Percentiles rank a stretch among this genome's conserved stretches.
Conservation (phyloP, 2,113 vertebrate genomes). For the Epinephelus moara region DNA sequence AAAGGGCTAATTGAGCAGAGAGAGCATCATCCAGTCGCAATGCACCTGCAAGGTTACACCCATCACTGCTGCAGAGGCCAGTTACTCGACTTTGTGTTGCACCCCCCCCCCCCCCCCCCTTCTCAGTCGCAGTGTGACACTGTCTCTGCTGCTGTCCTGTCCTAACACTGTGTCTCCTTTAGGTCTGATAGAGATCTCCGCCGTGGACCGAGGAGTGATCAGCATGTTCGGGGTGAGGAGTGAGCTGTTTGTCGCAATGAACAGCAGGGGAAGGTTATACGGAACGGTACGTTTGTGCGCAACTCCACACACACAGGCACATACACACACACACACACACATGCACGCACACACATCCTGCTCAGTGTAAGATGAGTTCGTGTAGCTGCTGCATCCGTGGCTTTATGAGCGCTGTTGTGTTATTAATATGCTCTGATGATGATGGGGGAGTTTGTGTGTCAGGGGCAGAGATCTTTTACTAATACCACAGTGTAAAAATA, state of each 20-base stretch:
- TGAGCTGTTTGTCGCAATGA: conserved; percentile 95
- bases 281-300: conserved; percentile 89
- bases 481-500: conserved; percentile 7
- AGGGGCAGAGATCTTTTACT: not conserved
- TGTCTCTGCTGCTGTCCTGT: not conserved
- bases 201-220: conserved; percentile 95
- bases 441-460: conserved; percentile 39
- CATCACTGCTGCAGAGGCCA: conserved; percentile 76
- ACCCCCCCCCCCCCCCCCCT: not conserved
- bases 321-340: not conserved
- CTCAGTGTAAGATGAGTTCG: conserved; percentile 69
- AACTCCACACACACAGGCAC: conserved; percentile 5
- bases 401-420: conserved; percentile 68
- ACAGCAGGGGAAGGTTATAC: conserved; percentile 93
- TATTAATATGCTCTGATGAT: conserved; percentile 70
- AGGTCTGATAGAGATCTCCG: conserved; percentile 96
- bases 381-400: conserved; percentile 65
- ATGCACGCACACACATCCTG: conserved; percentile 33
- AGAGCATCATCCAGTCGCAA: conserved; percentile 78
- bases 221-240: conserved; percentile 94
- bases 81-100: conserved; percentile 54
- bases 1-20: conserved; percentile 48
- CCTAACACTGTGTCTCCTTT: conserved; percentile 52
- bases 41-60: conserved; percentile 85
- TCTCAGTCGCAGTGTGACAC: conserved; percentile 35